phyloP scores from a whole-genome alignment of 2,113 vertebrate genomes.

The Fregetta grallaria region DNA sequence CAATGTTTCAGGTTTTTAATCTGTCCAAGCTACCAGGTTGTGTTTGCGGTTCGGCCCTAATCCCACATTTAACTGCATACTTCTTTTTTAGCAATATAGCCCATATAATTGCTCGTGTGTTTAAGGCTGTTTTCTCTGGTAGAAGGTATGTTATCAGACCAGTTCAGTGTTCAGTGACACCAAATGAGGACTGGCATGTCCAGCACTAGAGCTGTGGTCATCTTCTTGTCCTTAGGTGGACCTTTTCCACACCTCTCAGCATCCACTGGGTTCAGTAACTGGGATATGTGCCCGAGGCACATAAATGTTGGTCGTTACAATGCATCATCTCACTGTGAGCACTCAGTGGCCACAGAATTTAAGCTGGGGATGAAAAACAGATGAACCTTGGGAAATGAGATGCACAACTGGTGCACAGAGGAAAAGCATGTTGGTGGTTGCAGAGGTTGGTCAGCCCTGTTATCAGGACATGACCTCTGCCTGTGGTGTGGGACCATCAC shows the following conservation, averaged over 20 bases:
- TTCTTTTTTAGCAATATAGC: background rate
- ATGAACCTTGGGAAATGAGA: background rate
- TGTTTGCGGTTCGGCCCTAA: background rate
- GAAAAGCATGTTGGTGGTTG: rapidly evolving
- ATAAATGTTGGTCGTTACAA: background rate
- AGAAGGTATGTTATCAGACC: rapidly evolving
- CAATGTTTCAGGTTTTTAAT: background rate
- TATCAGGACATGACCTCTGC: rapidly evolving
- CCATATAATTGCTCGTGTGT: rapidly evolving
- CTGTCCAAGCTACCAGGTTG: background rate
- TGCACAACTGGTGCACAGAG: background rate
- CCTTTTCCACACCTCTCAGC: background rate
- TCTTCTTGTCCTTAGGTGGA: background rate
- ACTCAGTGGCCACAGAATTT: background rate
- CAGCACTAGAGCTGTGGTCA: background rate
- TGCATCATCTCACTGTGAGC: rapidly evolving
- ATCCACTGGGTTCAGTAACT: background rate
- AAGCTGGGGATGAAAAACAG: background rate
- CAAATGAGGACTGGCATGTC: background rate
- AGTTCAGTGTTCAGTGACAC: background rate
- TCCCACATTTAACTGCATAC: background rate
- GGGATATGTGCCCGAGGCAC: rapidly evolving
- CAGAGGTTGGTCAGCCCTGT: background rate
- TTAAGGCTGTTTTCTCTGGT: background rate
- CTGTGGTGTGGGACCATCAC: background rate